Percentiles rank a stretch among this genome's conserved stretches.
Conservation (phyloP, 2,797 vertebrate genomes). For the Arremon aurantiirostris region DNA sequence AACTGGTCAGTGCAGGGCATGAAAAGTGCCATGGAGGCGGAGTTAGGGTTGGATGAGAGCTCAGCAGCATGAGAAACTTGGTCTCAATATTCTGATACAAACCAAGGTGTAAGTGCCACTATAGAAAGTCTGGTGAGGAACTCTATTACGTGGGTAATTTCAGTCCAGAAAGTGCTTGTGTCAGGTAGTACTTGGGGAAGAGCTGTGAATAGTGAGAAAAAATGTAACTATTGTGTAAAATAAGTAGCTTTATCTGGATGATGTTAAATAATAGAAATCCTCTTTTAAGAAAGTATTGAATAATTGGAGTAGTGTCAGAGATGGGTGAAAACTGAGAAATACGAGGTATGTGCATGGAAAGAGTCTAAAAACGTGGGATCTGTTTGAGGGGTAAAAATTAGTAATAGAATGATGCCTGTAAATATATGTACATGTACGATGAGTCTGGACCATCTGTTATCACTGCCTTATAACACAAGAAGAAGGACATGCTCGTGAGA, state of each 20-base stretch:
- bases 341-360: rapidly evolving
- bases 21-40: rapidly evolving
- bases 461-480: background rate
- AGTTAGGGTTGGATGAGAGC: background rate
- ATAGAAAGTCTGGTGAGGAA: background rate
- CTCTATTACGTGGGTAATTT: background rate
- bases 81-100: background rate
- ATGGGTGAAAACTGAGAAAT: background rate
- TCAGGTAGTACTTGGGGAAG: background rate
- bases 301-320: background rate
- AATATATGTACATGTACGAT: background rate
- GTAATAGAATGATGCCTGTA: background rate
- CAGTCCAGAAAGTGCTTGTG: background rate
- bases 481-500: background rate
- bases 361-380: background rate
- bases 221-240: background rate
- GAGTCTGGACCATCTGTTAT: background rate
- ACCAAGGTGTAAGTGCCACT: background rate
- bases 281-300: background rate
- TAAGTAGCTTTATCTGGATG: background rate
- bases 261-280: background rate
- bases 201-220: background rate
- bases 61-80: rapidly evolving
- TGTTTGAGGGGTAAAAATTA: background rate
- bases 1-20: background rate